phyloP scores from a whole-genome alignment of 2,888 invertebrate genomes.

The Caenorhabditis angaria region DNA sequence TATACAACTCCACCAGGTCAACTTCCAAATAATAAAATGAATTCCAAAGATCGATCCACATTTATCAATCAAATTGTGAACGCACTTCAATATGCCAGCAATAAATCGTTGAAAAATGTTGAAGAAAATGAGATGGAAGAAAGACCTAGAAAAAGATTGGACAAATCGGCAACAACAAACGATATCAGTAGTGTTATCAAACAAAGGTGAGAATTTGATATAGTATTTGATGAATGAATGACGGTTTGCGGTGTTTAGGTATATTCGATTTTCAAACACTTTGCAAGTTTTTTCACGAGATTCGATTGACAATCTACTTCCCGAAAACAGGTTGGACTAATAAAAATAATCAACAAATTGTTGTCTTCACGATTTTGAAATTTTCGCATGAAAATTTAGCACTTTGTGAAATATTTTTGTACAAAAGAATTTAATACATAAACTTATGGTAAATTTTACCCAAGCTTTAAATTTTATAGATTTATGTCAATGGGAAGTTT shows the following conservation, averaged over 20 bases:
- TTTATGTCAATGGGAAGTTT: conserved; percentile 42
- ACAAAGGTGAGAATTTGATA: conserved; percentile 22
- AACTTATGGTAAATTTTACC: not conserved
- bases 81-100: conserved; percentile 46
- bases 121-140: conserved; percentile 17
- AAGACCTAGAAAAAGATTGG: conserved; percentile 26
- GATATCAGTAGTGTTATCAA: conserved; percentile 41
- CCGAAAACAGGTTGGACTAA: conserved; percentile 12
- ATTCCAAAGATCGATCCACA: conserved; percentile 44
- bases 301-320: conserved; percentile 16
- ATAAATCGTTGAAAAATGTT: conserved; percentile 23
- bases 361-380: too few relatives aligned
- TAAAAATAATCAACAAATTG: not conserved
- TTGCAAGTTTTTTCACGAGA: conserved; percentile 39
- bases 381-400: too few relatives aligned
- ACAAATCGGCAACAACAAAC: conserved; percentile 47
- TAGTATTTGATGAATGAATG: not conserved
- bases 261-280: conserved; percentile 39
- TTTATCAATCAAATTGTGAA: conserved; percentile 54
- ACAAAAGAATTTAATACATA: not conserved
- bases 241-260: too few relatives aligned
- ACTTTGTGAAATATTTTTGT: not conserved
- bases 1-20: conserved; percentile 36
- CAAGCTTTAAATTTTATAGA: conserved; percentile 10
- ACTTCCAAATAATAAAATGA: conserved; percentile 45